These are phyloP conservation scores for Xanthostigma xanthostigma DNA, from an alignment of 2,888 invertebrate genomes.

Conservation along the genomic window DNA sequence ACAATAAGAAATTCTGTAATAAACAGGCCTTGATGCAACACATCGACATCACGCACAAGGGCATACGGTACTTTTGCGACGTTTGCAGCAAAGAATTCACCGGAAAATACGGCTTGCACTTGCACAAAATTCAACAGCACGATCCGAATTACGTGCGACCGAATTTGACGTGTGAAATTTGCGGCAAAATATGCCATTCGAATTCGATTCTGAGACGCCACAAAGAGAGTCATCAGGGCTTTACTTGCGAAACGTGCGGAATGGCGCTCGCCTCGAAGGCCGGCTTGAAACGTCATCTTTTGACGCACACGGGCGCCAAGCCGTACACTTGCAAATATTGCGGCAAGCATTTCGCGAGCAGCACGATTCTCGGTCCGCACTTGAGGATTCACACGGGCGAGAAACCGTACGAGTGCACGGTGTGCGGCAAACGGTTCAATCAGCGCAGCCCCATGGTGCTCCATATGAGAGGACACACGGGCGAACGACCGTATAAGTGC, in stretches of 20 bases:
- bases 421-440: constrained; percentile 24
- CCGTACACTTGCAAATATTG: constrained; percentile 30
- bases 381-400: constrained; percentile 22
- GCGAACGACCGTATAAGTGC: constrained; percentile 19
- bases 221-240: constrained; percentile 10
- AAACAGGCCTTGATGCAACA: too few relatives aligned
- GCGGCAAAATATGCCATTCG: constrained; percentile 2
- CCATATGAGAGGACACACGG: constrained; percentile 21
- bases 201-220: constrained; percentile 1
- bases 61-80: too few relatives aligned
- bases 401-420: constrained; percentile 23
- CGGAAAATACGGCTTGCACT: too few relatives aligned
- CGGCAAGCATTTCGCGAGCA: constrained; percentile 23
- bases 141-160: too few relatives aligned
- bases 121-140: too few relatives aligned
- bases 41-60: too few relatives aligned
- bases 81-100: too few relatives aligned
- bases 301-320: constrained; percentile 26
- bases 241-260: constrained; percentile 27
- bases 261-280: constrained; percentile 30
- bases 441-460: constrained; percentile 21
- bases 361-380: neutral
- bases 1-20: too few relatives aligned
- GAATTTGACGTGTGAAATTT: neutral
- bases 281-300: constrained; percentile 28